phyloP scores from a whole-genome alignment of 2,113 vertebrate species.

The Xiphophorus maculatus region DNA sequence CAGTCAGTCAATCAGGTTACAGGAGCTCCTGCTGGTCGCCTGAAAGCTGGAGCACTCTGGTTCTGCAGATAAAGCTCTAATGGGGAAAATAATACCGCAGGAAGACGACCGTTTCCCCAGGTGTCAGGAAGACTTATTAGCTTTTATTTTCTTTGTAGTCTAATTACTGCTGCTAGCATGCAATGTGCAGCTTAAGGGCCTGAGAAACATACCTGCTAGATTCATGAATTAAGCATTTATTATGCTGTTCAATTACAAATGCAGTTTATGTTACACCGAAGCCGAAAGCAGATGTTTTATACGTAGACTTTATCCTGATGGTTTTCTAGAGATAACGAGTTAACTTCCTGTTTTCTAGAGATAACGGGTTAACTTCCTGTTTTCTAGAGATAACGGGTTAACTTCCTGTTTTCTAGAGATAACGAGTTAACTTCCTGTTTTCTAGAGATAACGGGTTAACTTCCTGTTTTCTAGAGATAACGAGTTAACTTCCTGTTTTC shows the following conservation, averaged over 20 bases:
- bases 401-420: too few species aligned
- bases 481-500: too few species aligned
- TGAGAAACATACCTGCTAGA: not conserved
- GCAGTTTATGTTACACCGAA: not conserved
- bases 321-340: too few species aligned
- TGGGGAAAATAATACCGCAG: slow-evolving; percentile 24
- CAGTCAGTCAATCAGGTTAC: slow-evolving; percentile 47
- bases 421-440: too few species aligned
- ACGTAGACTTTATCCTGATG: too few species aligned
- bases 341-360: too few species aligned
- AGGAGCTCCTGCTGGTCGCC: slow-evolving; percentile 52
- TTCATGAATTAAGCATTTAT: not conserved
- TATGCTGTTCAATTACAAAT: not conserved
- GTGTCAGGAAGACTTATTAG: slow-evolving; percentile 36
- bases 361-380: too few species aligned
- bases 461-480: too few species aligned
- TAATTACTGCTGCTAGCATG: slow-evolving; percentile 16
- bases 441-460: too few species aligned
- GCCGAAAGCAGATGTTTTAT: too few species aligned
- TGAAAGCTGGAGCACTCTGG: slow-evolving; percentile 31
- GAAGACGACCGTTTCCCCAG: not conserved
- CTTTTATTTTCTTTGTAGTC: slow-evolving; percentile 15
- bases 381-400: too few species aligned
- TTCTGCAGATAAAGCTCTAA: slow-evolving; percentile 35
- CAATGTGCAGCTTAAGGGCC: not conserved